A percentile compares a stretch with the other conserved stretches of the same genome.
These are phyloP conservation scores for Nycteola revayana DNA, from an alignment of 2,888 invertebrate genomes.

Conservation along the genomic window DNA sequence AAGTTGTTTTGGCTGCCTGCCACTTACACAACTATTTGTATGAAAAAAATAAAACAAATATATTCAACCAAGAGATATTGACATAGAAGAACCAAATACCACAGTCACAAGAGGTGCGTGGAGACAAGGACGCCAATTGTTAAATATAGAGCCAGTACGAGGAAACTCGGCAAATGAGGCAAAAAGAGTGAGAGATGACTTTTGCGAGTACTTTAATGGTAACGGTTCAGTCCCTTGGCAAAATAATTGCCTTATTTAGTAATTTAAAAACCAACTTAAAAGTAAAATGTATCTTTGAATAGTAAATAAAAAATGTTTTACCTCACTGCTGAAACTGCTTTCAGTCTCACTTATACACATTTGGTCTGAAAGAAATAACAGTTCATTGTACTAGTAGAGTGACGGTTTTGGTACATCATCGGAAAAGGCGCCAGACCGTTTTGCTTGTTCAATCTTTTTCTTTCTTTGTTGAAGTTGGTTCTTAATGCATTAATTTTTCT, in stretches of 20 bases:
- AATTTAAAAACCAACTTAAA: slow-evolving; percentile 10
- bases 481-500: slow-evolving; percentile 18
- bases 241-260: slow-evolving; percentile 14
- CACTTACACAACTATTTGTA: background rate
- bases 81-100: slow-evolving; percentile 13
- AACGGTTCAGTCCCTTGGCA: slow-evolving; percentile 13
- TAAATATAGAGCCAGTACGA: slow-evolving; percentile 16
- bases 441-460: slow-evolving; percentile 18
- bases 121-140: slow-evolving; percentile 12
- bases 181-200: slow-evolving; percentile 20
- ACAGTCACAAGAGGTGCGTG: slow-evolving; percentile 12
- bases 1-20: background rate
- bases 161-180: slow-evolving; percentile 18
- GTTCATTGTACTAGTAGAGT: slow-evolving; percentile 14
- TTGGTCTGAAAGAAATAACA: slow-evolving; percentile 20
- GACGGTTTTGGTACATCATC: slow-evolving; percentile 12
- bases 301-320: slow-evolving; percentile 17
- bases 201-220: slow-evolving; percentile 18
- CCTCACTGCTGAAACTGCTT: slow-evolving; percentile 21
- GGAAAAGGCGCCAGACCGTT: slow-evolving; percentile 7
- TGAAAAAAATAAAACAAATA: slow-evolving; percentile 12
- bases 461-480: slow-evolving; percentile 10
- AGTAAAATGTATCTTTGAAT: slow-evolving; percentile 11
- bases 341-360: slow-evolving; percentile 22
- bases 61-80: slow-evolving; percentile 11